phyloP scores from a whole-genome alignment of 1,140 invertebrate genomes.

The Chironomus striatipennis region DNA sequence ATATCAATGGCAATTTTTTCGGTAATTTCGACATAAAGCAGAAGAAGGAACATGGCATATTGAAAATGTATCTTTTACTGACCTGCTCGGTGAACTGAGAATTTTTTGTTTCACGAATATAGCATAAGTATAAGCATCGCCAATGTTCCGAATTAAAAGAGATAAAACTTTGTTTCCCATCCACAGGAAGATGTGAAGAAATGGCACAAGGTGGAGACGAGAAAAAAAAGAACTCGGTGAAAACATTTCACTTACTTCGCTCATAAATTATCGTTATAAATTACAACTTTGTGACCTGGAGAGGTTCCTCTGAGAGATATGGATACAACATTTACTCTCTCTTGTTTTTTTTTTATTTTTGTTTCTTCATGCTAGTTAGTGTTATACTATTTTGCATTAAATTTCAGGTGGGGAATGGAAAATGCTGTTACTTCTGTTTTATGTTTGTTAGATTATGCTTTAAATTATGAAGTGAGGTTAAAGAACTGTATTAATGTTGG shows the following conservation, averaged over 20 bases:
- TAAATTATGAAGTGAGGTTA: too few species aligned
- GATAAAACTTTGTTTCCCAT: not conserved
- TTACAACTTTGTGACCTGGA: slow-evolving; percentile 10
- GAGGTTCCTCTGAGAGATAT: slow-evolving; percentile 6
- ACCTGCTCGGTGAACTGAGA: not conserved
- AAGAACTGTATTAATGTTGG: too few species aligned
- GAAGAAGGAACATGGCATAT: not conserved
- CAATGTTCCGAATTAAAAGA: not conserved
- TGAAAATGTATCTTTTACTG: slow-evolving; percentile 7
- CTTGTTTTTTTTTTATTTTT: too few species aligned
- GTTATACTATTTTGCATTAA: too few species aligned
- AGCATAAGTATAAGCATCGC: not conserved
- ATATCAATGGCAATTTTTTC: not conserved
- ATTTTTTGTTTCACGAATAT: too few species aligned
- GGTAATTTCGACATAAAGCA: slow-evolving; percentile 7
- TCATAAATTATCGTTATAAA: slow-evolving; percentile 15
- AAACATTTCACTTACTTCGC: slow-evolving; percentile 7
- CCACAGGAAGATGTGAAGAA: not conserved
- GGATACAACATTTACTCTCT: not conserved
- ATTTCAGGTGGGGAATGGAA: too few species aligned
- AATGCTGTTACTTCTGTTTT: too few species aligned
- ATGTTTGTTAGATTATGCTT: too few species aligned
- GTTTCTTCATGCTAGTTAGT: too few species aligned
- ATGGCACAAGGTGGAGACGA: not conserved
- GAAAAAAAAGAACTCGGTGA: not conserved